These are phyloP conservation scores for Dasypus novemcinctus DNA, from an alignment of 2,113 vertebrate genomes.

Conservation along the genomic window DNA sequence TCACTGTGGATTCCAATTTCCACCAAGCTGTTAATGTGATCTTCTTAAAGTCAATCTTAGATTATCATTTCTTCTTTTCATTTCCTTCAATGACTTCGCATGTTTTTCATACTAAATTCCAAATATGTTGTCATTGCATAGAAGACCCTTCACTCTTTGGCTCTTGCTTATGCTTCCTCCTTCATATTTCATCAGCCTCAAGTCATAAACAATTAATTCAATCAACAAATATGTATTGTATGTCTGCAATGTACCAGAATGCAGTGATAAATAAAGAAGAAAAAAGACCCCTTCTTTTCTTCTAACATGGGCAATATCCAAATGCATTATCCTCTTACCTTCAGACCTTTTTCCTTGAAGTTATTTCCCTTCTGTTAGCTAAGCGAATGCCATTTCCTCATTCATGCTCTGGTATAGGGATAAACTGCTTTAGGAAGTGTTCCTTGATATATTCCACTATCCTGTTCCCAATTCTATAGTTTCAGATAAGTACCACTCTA, in stretches of 20 bases:
- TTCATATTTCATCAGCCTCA: neutral
- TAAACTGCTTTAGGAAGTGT: neutral
- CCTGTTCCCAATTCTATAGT: accelerated
- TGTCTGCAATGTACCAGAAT: neutral
- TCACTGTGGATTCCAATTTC: neutral
- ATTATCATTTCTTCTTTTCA: neutral
- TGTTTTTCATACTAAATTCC: neutral
- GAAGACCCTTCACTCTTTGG: neutral
- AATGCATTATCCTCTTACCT: neutral
- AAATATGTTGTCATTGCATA: neutral
- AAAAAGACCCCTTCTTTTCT: neutral
- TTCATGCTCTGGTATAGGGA: accelerated
- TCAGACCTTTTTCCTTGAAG: neutral
- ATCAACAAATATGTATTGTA: neutral
- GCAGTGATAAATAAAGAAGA: neutral
- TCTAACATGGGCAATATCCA: neutral
- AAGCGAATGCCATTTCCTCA: neutral
- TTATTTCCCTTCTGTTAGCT: neutral
- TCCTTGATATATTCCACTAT: neutral
- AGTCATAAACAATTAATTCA: neutral
- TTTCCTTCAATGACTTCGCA: neutral
- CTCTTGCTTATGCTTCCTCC: neutral
- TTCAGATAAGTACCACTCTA: neutral
- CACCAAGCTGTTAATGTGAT: neutral
- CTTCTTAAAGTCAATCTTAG: neutral